Evolutionary conservation across 2,797 vertebrate species (phyloP), one percentile per base, ranked within the genome.

Genomic region (Prunella strophiata): DNA sequence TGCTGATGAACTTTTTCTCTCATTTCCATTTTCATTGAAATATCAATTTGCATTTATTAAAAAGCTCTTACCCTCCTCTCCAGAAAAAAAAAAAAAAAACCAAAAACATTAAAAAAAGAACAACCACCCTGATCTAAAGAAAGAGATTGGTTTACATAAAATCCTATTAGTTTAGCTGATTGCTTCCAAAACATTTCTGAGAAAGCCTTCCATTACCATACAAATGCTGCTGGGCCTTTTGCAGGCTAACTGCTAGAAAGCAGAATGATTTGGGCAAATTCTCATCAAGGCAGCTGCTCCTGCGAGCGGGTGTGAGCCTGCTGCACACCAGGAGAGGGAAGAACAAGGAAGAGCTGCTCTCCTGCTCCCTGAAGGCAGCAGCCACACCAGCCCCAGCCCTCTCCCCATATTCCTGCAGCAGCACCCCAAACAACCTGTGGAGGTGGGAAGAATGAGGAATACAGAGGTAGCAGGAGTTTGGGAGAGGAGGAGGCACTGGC

Each of bases 1-100:
- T 3, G 3, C 52, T 50, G 4, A 91, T 94, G 94, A 96, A 96
- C 95, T 95, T 97, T 57, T 93, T 22, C 45, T 40, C 91, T 92
- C 91, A 93, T 94, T 96, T 93, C 94, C 88, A 86, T 95, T 93
- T 94, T 78, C 91, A 92, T 47, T 93, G 88, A 86, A 94, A 96
- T 94, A 97, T 91, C 89, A 88, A 97, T 95, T 94, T 96, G 88
- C 94, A 96, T 96, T 95, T 95, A 96, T 92, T 95, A 95, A 90
- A 96, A 94, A 95, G 77, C 88, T 85, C 93, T 95, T 92, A 76
- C 76, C 63, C 87, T 88, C 71, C 47, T 84, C 94, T 84, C 67
- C 57, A 82, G 36, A 34, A 22, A n/a, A 16, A 77, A 13, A 81
- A 23, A 20, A 62, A 54, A 30, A 50, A 50, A n/a, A n/a, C n/a